Percentiles rank a stretch among this genome's conserved stretches.
Conservation (phyloP, 2,113 vertebrate genomes). For the Lophotis ruficrista region DNA sequence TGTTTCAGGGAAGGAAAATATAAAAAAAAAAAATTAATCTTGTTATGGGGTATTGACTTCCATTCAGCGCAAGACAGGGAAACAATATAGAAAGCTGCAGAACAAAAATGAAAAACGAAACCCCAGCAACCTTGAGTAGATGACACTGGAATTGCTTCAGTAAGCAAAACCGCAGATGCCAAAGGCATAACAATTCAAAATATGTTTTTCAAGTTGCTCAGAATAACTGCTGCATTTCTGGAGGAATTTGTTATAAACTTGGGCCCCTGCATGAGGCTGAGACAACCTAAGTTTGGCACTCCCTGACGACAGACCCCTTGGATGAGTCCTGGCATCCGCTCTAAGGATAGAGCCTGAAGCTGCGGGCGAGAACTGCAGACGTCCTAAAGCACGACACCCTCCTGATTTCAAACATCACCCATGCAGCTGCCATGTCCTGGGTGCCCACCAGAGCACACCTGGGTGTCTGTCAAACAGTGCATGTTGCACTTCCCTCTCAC, state of each 20-base stretch:
- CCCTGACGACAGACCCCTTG: neutral
- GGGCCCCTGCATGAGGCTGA: too few relatives aligned
- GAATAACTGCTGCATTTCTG: neutral
- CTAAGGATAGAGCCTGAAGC: neutral
- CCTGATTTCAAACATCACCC: neutral
- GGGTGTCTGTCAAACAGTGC: neutral
- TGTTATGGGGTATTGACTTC: neutral
- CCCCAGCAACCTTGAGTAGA: neutral
- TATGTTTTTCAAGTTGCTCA: neutral
- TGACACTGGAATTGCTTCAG: neutral
- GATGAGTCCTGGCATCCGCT: fast-evolving
- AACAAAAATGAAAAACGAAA: slow-evolving; percentile 5
- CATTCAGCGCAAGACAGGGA: neutral
- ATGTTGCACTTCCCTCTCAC: neutral
- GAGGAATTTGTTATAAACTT: neutral
- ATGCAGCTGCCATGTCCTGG: fast-evolving
- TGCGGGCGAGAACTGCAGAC: fast-evolving
- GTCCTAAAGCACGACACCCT: neutral
- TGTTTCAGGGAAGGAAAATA: neutral
- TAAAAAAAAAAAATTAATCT: neutral
- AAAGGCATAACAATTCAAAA: neutral
- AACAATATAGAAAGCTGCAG: neutral
- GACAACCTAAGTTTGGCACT: neutral
- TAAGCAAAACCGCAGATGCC: neutral
- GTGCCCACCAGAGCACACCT: neutral